Evolutionary conservation across 2,113 vertebrate species (phyloP).

Genomic region (Manacus vitellinus): DNA sequence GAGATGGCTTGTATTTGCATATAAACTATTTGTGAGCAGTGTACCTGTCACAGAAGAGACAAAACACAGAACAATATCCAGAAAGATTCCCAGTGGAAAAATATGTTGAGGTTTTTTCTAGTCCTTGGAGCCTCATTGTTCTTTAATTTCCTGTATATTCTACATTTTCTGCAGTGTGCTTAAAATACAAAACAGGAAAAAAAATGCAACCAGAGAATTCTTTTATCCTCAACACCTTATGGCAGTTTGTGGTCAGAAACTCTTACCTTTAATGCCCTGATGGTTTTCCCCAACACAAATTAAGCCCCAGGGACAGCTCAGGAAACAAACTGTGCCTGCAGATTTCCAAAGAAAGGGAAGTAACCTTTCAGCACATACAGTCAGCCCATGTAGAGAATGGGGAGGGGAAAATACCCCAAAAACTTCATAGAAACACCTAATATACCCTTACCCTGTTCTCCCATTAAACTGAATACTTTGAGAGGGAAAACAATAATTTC

Average conservation of each 20-base stretch:
- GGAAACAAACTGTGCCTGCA: not conserved
- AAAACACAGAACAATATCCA: not conserved
- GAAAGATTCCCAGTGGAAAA: not conserved
- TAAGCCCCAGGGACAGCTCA: not conserved
- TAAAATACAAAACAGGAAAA: not conserved
- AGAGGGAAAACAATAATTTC: not conserved
- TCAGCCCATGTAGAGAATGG: fast-evolving
- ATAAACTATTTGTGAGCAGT: not conserved
- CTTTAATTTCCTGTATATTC: not conserved
- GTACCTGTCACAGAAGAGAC: not conserved
- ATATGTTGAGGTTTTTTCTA: not conserved
- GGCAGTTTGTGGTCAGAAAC: not conserved
- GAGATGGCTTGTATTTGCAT: not conserved
- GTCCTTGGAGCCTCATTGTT: not conserved
- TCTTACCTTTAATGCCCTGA: not conserved
- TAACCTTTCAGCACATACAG: not conserved
- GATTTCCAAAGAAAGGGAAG: not conserved
- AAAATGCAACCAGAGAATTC: not conserved
- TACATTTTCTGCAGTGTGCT: not conserved
- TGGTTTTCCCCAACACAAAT: not conserved
- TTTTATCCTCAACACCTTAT: not conserved
- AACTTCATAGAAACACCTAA: not conserved
- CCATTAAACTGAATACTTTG: not conserved
- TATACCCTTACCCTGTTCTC: not conserved
- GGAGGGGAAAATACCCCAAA: not conserved